A percentile compares a stretch with the other conserved stretches of the same genome.
Conservation (phyloP, 2,888 invertebrate genomes). For the Limnephilus auricula region DNA sequence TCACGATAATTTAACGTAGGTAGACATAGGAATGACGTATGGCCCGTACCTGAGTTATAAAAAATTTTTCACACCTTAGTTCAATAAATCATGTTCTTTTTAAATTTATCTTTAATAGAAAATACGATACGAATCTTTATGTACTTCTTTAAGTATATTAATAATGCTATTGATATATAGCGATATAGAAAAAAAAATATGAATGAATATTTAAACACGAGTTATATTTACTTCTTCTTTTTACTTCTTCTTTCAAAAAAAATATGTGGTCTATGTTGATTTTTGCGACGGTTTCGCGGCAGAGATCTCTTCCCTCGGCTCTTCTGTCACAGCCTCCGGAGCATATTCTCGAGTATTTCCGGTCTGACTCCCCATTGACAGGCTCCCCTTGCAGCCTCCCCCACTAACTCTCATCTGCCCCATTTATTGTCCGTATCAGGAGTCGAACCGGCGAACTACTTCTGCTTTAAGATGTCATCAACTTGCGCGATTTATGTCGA, state of each 20-base stretch:
- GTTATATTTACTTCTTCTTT: background rate
- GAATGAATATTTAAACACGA: background rate
- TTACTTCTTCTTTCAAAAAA: background rate
- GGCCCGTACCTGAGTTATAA: no score
- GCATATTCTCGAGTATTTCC: conserved; percentile 5
- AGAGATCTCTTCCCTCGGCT: conserved; percentile 1
- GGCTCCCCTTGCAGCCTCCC: background rate
- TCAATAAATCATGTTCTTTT: background rate
- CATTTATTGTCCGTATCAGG: conserved; percentile 29
- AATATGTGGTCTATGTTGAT: background rate
- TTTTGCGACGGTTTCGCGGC: background rate
- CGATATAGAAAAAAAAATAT: background rate
- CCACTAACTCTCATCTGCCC: conserved; percentile 8
- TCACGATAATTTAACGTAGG: no score
- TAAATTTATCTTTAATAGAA: background rate
- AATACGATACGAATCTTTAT: background rate
- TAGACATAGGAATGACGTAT: no score
- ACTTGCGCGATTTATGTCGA: background rate
- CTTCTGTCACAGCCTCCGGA: background rate
- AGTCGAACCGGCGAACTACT: background rate
- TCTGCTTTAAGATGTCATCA: conserved; percentile 4
- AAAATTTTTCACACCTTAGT: background rate
- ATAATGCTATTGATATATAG: background rate
- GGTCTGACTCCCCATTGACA: background rate
- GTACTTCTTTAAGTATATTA: background rate